A percentile compares a stretch with the other conserved stretches of the same genome.
phyloP scores from a whole-genome alignment of 2,888 invertebrate genomes.

The Drosophila lutescens region DNA sequence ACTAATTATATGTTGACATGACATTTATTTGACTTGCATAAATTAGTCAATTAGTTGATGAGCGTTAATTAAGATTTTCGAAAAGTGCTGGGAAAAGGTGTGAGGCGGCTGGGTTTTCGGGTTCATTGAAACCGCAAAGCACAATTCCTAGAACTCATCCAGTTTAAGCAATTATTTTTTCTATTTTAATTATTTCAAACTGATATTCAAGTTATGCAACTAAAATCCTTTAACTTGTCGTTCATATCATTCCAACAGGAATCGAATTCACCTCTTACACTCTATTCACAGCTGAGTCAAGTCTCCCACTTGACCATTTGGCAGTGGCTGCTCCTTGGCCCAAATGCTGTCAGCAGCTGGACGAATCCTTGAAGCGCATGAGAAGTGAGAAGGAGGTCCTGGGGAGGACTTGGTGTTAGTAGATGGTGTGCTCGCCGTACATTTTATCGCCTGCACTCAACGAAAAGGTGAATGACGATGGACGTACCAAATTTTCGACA shows the following conservation, averaged over 20 bases:
- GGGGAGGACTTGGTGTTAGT: constrained; percentile 1
- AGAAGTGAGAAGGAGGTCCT: background rate
- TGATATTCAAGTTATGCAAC: no score
- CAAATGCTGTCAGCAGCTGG: constrained; percentile 10
- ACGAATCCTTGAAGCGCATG: constrained; percentile 20
- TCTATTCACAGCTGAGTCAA: constrained; percentile 2
- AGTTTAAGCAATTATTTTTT: no score
- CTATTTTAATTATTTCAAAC: no score
- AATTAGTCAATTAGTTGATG: constrained; percentile 76
- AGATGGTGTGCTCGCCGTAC: constrained; percentile 18
- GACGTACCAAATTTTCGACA: constrained; percentile 54
- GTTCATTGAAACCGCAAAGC: background rate
- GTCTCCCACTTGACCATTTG: constrained; percentile 20
- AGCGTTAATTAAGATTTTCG: constrained; percentile 65
- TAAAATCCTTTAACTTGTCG: background rate
- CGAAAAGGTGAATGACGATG: constrained; percentile 45
- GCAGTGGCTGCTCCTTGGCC: constrained; percentile 3
- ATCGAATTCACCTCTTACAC: background rate
- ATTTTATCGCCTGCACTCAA: constrained; percentile 37
- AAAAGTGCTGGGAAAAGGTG: constrained; percentile 56
- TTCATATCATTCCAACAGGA: background rate
- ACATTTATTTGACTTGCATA: constrained; percentile 79
- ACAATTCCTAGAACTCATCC: no score
- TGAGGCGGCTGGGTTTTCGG: constrained; percentile 15
- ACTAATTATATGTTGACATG: constrained; percentile 79